A percentile compares a stretch with the other conserved stretches of the same genome.
These are phyloP conservation scores for Lasioglossum leucozonium DNA, from an alignment of 2,888 invertebrate genomes.

Conservation along the genomic window DNA sequence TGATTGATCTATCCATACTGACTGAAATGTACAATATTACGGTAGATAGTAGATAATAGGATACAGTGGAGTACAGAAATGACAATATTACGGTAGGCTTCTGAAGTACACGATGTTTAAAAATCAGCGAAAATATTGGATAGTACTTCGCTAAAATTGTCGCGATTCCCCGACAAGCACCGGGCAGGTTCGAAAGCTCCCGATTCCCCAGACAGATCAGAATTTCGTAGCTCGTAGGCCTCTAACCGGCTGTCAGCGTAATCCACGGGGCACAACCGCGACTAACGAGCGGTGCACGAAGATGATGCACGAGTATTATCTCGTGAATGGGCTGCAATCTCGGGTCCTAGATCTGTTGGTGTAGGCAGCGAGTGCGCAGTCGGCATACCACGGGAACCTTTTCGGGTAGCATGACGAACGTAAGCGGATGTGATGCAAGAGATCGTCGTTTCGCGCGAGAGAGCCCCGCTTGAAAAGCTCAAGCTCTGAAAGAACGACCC, in stretches of 20 bases:
- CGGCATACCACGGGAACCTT: slow-evolving; percentile 54
- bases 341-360: slow-evolving; percentile 57
- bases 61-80: background rate
- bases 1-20: background rate
- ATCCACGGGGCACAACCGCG: slow-evolving; percentile 54
- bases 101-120: no score
- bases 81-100: background rate
- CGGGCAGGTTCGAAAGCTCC: background rate
- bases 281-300: slow-evolving; percentile 60
- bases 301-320: slow-evolving; percentile 60
- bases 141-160: background rate
- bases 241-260: slow-evolving; percentile 48
- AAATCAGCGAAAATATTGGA: background rate
- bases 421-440: slow-evolving; percentile 57
- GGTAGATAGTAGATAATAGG: background rate
- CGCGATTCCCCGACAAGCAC: background rate
- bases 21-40: background rate
- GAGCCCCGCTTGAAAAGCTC: slow-evolving; percentile 38
- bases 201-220: slow-evolving; percentile 9
- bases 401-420: slow-evolving; percentile 51
- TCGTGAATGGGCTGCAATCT: slow-evolving; percentile 64
- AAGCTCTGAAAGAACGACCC: slow-evolving; percentile 28
- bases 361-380: slow-evolving; percentile 54
- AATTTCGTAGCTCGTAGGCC: slow-evolving; percentile 30
- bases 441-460: slow-evolving; percentile 44